Conservation (phyloP, 1,140 invertebrate genomes). For the Pollicipes pollicipes region DNA sequence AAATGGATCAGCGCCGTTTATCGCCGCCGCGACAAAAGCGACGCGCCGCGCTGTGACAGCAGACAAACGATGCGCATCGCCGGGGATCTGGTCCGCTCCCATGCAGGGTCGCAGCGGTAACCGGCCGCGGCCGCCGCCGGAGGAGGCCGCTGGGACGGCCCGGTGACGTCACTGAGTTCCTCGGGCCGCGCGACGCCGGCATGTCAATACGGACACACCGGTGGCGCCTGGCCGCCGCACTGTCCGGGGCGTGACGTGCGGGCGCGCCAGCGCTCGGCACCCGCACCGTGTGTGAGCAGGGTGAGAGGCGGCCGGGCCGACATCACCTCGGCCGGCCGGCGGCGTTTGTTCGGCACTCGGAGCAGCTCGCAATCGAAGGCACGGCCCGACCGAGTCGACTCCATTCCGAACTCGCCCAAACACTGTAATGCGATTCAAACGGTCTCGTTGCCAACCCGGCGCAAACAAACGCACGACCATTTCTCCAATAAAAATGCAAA, state of each 20-base stretch:
- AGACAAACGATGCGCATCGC: background rate
- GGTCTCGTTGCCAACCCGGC: background rate
- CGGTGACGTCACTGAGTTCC: too few species aligned
- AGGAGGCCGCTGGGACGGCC: too few species aligned
- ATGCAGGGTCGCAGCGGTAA: too few species aligned
- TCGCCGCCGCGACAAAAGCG: conserved; percentile 1
- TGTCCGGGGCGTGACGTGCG: too few species aligned
- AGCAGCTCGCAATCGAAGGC: background rate
- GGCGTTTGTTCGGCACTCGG: background rate
- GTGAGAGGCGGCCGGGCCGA: too few species aligned
- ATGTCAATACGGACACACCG: too few species aligned
- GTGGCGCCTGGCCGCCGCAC: too few species aligned
- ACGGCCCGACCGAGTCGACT: background rate
- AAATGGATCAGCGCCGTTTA: background rate
- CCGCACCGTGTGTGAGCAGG: too few species aligned
- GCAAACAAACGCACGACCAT: background rate
- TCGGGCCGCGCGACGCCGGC: too few species aligned
- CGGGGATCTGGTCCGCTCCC: background rate
- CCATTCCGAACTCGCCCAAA: background rate
- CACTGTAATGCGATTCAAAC: background rate
- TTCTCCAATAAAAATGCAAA: background rate
- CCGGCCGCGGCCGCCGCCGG: too few species aligned
- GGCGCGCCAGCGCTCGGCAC: too few species aligned
- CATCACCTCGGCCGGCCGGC: background rate
- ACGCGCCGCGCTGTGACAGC: background rate